Evolutionary conservation across 1,140 invertebrate genomes (phyloP).

Genomic region (Drosophila guanche): DNA sequence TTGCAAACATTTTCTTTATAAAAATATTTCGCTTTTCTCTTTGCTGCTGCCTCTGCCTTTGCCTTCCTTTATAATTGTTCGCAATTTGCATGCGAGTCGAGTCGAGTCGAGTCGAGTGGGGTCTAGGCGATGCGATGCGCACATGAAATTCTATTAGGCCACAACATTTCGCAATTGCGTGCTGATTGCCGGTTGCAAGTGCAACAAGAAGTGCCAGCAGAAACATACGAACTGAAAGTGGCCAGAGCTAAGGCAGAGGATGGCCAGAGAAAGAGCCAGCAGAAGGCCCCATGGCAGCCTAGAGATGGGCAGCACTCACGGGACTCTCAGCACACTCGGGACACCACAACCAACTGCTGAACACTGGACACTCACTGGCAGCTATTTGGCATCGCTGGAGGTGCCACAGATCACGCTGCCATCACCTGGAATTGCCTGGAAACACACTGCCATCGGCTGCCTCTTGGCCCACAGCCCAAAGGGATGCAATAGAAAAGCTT

Average conservation of each 20-base stretch:
- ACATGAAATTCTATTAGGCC: constrained; percentile 75
- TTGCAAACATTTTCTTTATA: constrained; percentile 33
- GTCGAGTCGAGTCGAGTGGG: neutral
- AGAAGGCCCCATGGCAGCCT: too few relatives aligned
- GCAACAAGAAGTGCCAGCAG: constrained; percentile 1
- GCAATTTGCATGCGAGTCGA: constrained; percentile 71
- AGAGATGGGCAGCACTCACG: too few relatives aligned
- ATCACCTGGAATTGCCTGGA: too few relatives aligned
- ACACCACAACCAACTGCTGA: too few relatives aligned
- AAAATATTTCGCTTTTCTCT: constrained; percentile 30
- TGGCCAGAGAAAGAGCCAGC: too few relatives aligned
- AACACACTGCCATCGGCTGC: neutral
- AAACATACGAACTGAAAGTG: neutral
- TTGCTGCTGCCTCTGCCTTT: constrained; percentile 4
- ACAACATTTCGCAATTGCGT: constrained; percentile 79
- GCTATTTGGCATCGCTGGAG: too few relatives aligned
- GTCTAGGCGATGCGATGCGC: constrained; percentile 37
- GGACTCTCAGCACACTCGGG: too few relatives aligned
- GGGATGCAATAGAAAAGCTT: neutral
- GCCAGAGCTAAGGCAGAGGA: too few relatives aligned
- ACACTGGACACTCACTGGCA: too few relatives aligned
- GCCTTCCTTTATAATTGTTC: constrained; percentile 42
- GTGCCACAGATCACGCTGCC: too few relatives aligned
- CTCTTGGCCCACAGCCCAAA: constrained; percentile 3
- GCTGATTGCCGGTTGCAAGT: constrained; percentile 66